Conservation (phyloP, 2,888 invertebrate genomes). For the Invenusta paracnida region DNA sequence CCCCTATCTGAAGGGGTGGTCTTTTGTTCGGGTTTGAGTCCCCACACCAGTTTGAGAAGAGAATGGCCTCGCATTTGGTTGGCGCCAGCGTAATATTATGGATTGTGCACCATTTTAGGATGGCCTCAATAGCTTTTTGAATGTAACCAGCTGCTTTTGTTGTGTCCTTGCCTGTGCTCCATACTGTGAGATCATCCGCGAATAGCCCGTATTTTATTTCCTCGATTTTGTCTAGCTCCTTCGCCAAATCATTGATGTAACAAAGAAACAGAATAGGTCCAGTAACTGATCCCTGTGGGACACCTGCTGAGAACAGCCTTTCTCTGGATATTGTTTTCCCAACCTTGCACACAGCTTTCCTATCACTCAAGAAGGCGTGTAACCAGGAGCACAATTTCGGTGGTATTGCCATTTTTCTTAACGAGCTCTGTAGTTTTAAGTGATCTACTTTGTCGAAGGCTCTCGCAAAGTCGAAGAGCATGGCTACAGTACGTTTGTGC, state of each 20-base stretch:
- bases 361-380: neutral
- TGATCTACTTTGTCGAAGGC: too few relatives aligned
- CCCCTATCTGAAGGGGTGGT: neutral
- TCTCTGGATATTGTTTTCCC: neutral
- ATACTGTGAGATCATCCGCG: neutral
- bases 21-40: neutral
- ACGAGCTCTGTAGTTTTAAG: too few relatives aligned
- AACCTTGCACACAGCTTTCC: neutral
- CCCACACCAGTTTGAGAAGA: neutral
- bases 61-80: neutral
- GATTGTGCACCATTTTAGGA: too few relatives aligned
- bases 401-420: too few relatives aligned
- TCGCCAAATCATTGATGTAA: neutral
- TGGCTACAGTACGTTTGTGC: too few relatives aligned
- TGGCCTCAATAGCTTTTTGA: too few relatives aligned
- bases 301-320: neutral
- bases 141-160: neutral
- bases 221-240: neutral
- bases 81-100: too few relatives aligned
- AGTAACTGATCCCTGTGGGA: neutral
- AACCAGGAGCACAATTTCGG: neutral
- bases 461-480: too few relatives aligned
- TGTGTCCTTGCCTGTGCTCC: neutral
- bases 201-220: neutral
- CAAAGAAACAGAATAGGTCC: neutral